Conservation (phyloP, 2,797 vertebrate genomes). For the Odontamblyopus rebecca region DNA sequence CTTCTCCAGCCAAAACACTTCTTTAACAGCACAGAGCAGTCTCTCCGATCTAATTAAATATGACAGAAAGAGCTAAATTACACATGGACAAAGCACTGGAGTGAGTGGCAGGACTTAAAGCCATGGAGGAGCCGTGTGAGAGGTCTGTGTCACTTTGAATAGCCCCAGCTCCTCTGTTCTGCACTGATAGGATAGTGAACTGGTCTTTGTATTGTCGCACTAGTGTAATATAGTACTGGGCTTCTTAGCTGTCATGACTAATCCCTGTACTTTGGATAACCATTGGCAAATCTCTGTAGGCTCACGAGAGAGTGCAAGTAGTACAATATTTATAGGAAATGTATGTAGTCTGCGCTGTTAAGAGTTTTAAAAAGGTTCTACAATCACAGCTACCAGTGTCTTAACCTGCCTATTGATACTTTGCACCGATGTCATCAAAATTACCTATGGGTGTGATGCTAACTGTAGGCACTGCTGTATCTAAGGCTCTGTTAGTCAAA, state of each 20-base stretch:
- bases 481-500: no score
- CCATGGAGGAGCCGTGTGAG: constrained; percentile 31
- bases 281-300: constrained; percentile 9
- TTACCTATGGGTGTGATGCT: no score
- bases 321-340: not conserved
- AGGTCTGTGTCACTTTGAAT: constrained; percentile 45
- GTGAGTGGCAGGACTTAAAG: constrained; percentile 45
- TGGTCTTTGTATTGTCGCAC: constrained; percentile 47
- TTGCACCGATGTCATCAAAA: no score
- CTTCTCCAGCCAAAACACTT: not conserved
- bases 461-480: no score
- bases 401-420: no score
- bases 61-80: constrained; percentile 64
- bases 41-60: constrained; percentile 67
- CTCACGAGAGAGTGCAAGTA: not conserved
- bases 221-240: constrained; percentile 14
- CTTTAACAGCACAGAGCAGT: constrained; percentile 41
- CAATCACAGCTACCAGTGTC: no score
- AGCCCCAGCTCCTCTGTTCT: constrained; percentile 48
- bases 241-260: constrained; percentile 28
- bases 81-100: constrained; percentile 40
- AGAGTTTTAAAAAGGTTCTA: no score
- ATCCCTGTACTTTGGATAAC: constrained; percentile 17
- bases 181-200: constrained; percentile 54
- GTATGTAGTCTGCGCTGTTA: no score